Conservation (phyloP, 2,113 vertebrate species). For the Tor tambroides region DNA sequence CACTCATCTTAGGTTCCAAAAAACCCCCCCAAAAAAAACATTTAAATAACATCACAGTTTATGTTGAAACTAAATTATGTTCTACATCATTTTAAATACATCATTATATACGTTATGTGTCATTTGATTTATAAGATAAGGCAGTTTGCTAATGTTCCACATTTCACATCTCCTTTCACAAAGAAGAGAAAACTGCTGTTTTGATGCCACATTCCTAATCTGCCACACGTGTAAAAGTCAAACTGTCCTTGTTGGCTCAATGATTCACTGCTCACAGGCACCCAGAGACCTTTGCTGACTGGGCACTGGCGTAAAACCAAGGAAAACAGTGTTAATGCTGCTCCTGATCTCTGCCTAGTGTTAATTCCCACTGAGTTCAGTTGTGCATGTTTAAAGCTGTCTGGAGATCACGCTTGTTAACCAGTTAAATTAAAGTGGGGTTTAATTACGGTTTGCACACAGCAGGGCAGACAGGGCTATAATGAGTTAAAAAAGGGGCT, state of each 20-base stretch:
- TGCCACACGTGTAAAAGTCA: slow-evolving; percentile 42
- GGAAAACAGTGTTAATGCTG: slow-evolving; percentile 57
- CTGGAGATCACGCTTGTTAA: slow-evolving; percentile 61
- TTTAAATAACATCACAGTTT: neutral
- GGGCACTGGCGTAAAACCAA: slow-evolving; percentile 59
- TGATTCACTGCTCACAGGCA: slow-evolving; percentile 34
- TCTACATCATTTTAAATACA: neutral
- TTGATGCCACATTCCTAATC: slow-evolving; percentile 48
- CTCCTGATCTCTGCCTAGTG: slow-evolving; percentile 20
- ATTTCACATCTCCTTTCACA: neutral
- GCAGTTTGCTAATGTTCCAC: neutral
- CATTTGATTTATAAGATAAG: neutral
- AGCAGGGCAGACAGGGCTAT: slow-evolving; percentile 52
- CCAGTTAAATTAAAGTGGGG: slow-evolving; percentile 60
- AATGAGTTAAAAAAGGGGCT: slow-evolving; percentile 19
- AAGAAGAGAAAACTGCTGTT: neutral
- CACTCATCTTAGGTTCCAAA: neutral
- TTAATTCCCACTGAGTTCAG: slow-evolving; percentile 42
- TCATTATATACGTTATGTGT: neutral
- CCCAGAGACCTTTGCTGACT: slow-evolving; percentile 59
- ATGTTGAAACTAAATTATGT: neutral
- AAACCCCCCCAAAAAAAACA: too few relatives aligned
- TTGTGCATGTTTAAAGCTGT: slow-evolving; percentile 45
- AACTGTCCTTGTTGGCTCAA: slow-evolving; percentile 58
- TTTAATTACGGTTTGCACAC: slow-evolving; percentile 61